Conservation (phyloP, 2,797 vertebrate genomes). For the Salarias fasciatus region DNA sequence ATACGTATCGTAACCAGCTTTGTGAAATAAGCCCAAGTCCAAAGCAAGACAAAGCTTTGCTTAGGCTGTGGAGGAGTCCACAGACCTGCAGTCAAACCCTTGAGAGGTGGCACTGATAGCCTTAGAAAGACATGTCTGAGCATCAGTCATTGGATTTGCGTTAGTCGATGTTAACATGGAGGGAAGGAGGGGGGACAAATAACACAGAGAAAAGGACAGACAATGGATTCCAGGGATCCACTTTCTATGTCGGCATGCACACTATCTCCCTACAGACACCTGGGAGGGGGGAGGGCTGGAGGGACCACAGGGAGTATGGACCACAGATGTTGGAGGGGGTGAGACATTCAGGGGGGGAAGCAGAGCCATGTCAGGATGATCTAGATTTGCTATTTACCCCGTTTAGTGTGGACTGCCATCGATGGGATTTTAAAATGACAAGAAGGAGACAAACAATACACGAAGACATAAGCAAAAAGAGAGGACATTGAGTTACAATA, state of each 20-base stretch:
- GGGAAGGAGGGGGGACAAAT: slow-evolving; percentile 57
- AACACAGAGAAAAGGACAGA: slow-evolving; percentile 71
- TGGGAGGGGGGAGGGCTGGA: slow-evolving; percentile 28
- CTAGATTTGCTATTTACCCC: slow-evolving; percentile 92
- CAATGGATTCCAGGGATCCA: slow-evolving; percentile 54
- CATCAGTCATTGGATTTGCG: slow-evolving; percentile 63
- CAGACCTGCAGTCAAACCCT: slow-evolving; percentile 73
- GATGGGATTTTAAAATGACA: slow-evolving; percentile 82
- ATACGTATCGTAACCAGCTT: slow-evolving; percentile 73
- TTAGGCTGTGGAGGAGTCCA: slow-evolving; percentile 66
- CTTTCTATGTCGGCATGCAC: slow-evolving; percentile 75
- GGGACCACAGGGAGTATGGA: slow-evolving; percentile 51
- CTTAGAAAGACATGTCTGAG: slow-evolving; percentile 47
- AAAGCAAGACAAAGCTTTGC: slow-evolving; percentile 80
- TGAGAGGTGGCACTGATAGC: slow-evolving; percentile 50
- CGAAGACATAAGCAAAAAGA: slow-evolving; percentile 82
- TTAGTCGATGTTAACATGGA: slow-evolving; percentile 74
- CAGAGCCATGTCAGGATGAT: slow-evolving; percentile 78
- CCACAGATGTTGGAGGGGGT: slow-evolving; percentile 58
- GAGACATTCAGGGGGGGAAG: slow-evolving; percentile 68
- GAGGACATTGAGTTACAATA: slow-evolving; percentile 82
- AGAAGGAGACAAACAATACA: slow-evolving; percentile 86
- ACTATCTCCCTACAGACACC: slow-evolving; percentile 66
- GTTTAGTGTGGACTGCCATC: slow-evolving; percentile 94
- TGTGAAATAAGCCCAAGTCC: slow-evolving; percentile 75